Percentiles rank a stretch among this genome's conserved stretches.
Conservation (phyloP, 2,888 invertebrate genomes). For the Apotomis betuletana region DNA sequence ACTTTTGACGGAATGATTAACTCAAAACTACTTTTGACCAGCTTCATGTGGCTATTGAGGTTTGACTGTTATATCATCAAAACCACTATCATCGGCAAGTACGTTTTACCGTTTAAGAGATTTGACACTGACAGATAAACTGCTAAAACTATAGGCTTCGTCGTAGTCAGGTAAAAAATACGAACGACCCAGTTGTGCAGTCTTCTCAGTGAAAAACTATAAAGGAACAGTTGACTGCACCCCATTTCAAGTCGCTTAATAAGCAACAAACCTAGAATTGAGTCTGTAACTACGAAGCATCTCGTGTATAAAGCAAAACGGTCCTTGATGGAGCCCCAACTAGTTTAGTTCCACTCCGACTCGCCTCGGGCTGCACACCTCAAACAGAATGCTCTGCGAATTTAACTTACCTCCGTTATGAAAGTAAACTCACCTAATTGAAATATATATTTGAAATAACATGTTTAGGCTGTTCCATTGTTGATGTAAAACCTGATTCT, state of each 20-base stretch:
- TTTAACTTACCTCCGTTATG: conserved; percentile 67
- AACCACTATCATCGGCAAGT: too few species aligned
- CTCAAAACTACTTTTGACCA: too few species aligned
- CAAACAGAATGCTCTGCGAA: conserved; percentile 70
- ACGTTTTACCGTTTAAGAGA: too few species aligned
- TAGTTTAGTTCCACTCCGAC: conserved; percentile 42
- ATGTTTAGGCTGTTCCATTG: conserved; percentile 51
- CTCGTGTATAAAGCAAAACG: conserved; percentile 23
- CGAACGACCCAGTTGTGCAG: too few species aligned
- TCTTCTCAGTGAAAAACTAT: too few species aligned
- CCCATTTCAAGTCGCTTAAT: neutral
- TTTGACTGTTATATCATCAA: too few species aligned
- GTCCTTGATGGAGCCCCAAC: conserved; percentile 39
- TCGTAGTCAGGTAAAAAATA: too few species aligned
- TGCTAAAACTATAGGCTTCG: too few species aligned
- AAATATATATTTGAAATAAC: conserved; percentile 75
- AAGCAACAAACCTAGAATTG: conserved; percentile 27
- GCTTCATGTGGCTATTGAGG: too few species aligned
- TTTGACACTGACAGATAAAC: too few species aligned
- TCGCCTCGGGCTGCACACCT: conserved; percentile 67
- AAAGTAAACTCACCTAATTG: conserved; percentile 77
- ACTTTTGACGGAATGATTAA: too few species aligned
- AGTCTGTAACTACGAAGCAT: neutral
- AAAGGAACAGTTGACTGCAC: neutral
- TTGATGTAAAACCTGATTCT: conserved; percentile 43